Evolutionary conservation across 2,888 invertebrate genomes (phyloP).

Genomic region (Aphrophora alni): DNA sequence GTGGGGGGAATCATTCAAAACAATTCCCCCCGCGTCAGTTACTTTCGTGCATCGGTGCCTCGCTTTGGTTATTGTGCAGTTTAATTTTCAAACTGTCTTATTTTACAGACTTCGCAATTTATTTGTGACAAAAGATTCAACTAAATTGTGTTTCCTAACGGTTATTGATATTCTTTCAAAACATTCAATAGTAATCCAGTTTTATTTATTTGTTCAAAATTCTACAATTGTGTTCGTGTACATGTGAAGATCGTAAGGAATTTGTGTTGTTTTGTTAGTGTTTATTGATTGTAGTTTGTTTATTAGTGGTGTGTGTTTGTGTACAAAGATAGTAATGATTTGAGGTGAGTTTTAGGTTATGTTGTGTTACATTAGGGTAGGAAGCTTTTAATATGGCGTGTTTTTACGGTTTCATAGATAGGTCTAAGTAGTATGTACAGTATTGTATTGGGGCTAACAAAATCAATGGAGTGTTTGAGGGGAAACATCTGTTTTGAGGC

Average conservation of each 20-base stretch:
- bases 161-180: no score
- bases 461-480: no score
- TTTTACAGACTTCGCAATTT: no score
- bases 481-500: no score
- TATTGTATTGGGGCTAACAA: no score
- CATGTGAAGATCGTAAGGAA: not conserved
- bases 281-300: not conserved
- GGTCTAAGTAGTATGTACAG: no score
- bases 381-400: not conserved
- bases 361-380: not conserved
- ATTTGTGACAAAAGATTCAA: no score
- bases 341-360: not conserved
- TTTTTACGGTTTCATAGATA: no score
- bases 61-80: not conserved
- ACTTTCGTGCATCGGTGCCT: not conserved
- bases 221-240: not conserved
- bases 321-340: not conserved
- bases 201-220: not conserved
- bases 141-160: no score
- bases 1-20: conserved; percentile 38
- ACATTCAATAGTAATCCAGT: no score
- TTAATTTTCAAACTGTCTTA: not conserved
- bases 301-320: not conserved
- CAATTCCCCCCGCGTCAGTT: not conserved
- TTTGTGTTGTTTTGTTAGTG: not conserved